Evolutionary conservation across 2,888 invertebrate genomes (phyloP).

Genomic region (Phyto melanocephala): DNA sequence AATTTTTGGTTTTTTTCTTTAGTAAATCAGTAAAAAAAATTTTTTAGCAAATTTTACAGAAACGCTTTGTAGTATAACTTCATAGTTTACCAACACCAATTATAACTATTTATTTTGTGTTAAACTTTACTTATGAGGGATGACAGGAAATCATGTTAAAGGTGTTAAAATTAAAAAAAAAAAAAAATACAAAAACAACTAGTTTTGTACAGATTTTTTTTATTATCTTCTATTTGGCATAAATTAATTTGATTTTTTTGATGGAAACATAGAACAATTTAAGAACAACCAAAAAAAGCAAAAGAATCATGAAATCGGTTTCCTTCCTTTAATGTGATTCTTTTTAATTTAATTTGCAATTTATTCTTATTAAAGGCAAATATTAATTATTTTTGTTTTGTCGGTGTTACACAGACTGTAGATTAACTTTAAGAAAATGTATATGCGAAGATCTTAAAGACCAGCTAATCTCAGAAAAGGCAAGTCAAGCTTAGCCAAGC

Average conservation of each 20-base stretch:
- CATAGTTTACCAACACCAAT: background rate
- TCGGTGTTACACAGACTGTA: background rate
- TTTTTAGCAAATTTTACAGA: background rate
- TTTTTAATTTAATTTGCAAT: slow-evolving; percentile 28
- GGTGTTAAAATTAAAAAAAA: slow-evolving; percentile 34
- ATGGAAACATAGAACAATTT: background rate
- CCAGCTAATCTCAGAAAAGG: slow-evolving; percentile 26
- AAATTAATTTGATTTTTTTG: slow-evolving; percentile 37
- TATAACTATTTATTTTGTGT: background rate
- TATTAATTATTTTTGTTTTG: slow-evolving; percentile 34
- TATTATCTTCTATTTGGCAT: slow-evolving; percentile 25
- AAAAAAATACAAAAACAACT: background rate
- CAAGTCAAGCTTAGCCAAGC: slow-evolving; percentile 29
- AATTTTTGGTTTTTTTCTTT: background rate
- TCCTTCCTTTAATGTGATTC: slow-evolving; percentile 47
- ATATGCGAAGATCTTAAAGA: background rate
- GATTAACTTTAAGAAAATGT: slow-evolving; percentile 24
- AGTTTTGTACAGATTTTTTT: background rate
- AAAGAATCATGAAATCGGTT: slow-evolving; percentile 46
- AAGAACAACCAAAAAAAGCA: background rate
- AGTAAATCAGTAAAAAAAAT: no score
- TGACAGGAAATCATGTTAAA: slow-evolving; percentile 58
- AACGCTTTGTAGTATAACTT: background rate
- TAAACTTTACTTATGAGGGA: slow-evolving; percentile 20
- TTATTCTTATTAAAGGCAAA: slow-evolving; percentile 36